Percentiles rank a stretch among this genome's conserved stretches.
These are phyloP conservation scores for Enteromius afrohamiltoni DNA, from an alignment of 2,797 vertebrate genomes.

Conservation along the genomic window DNA sequence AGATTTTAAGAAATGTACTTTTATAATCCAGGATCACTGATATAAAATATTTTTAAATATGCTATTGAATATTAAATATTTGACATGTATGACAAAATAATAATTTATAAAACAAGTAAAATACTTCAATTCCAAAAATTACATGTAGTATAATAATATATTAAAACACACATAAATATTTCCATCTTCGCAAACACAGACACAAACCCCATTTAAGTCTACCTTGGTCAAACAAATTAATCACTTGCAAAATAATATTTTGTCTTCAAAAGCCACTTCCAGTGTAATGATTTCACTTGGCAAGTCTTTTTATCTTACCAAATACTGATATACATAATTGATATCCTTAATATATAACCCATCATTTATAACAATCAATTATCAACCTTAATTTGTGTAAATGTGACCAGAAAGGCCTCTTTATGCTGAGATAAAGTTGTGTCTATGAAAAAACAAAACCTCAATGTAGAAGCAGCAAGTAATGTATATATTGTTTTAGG, in stretches of 20 bases:
- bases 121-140: not conserved
- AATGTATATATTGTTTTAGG: conserved; percentile 31
- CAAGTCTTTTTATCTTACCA: too few species aligned
- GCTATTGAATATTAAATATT: not conserved
- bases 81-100: not conserved
- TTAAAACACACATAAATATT: not conserved
- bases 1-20: not conserved
- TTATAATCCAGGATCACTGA: not conserved
- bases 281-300: not conserved
- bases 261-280: not conserved
- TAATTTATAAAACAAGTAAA: not conserved
- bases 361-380: not conserved
- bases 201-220: not conserved
- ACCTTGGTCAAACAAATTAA: not conserved
- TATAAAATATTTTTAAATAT: not conserved
- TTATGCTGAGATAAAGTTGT: not conserved
- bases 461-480: conserved; percentile 37
- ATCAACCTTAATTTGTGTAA: not conserved
- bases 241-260: not conserved
- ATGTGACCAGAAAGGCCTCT: not conserved
- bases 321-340: not conserved
- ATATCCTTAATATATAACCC: not conserved
- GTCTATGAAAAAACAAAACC: conserved; percentile 14
- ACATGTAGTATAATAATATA: not conserved
- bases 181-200: not conserved